Base-by-base conservation (phyloP, 2,888 invertebrate genomes). In the Venustoraphidia nigricollis region DNA sequence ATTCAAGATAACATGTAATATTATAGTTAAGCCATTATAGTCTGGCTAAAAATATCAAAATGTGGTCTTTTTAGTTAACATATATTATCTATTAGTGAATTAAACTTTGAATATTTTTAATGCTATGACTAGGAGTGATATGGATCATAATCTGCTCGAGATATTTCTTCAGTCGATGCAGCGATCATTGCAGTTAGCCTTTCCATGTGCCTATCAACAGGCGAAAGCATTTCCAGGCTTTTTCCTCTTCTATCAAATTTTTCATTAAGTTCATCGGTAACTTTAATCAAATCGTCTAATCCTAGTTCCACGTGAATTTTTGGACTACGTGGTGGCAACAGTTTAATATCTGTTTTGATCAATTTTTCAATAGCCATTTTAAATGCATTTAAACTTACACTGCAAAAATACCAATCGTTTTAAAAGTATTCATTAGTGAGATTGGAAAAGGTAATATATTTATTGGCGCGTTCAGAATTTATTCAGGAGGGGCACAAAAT, bases 321-420 rank as follows among this genome's bases (percentile, higher is more conserved):
- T 36, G 51, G 53, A 43, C 54, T 54, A 40, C 55, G 51, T 13
- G 59, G 58, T 34, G 47, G 48, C 42, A 60, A 50, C 34, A 52
- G 36, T 34, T 53, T 51, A 10, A 52, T 46, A 36, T 51, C 54
- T 41, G 58, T 34, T 6, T 36, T 44, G 40, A 51, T 44, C 35
- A 60, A 41, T 48, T 55, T 54, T 13, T 53, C 50, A 10, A 59
- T 49, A 10, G 60, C 59, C 46, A 53, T 53, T 54, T 59, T 58
- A 51, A 61, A 62, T 11, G 55, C 54, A 10, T 57, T 47, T 36
- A 62, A 52, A 43, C 58, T 57, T 34, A 55, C 49, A 43, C 62
- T 62, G 48, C 6, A 27, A 27, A 27, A 27, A 27, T 27, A 27
- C 27, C 27, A 6, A 27, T 6, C 3, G 6, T 27, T 27, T 27